These are phyloP conservation scores for Prionailurus viverrinus DNA, from an alignment of 2,113 vertebrate species.

Conservation along the genomic window DNA sequence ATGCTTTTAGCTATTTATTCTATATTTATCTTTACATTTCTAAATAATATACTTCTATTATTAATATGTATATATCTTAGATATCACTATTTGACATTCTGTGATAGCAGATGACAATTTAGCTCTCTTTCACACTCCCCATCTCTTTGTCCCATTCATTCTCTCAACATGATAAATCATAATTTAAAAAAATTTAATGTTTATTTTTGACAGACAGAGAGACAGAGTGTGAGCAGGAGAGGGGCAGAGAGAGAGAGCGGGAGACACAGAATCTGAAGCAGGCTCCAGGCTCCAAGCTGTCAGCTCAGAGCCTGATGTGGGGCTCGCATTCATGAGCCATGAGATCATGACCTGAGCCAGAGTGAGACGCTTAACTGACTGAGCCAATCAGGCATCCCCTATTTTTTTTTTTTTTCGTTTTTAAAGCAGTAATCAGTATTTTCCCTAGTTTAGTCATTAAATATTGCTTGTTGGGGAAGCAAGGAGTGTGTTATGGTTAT, in stretches of 20 bases:
- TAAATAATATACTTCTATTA: neutral
- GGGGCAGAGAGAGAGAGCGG: no score
- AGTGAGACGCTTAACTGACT: no score
- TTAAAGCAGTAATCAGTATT: neutral
- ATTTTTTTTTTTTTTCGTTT: no score
- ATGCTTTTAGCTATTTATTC: neutral
- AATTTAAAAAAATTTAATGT: neutral
- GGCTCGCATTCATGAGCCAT: no score
- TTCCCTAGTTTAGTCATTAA: neutral
- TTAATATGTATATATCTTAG: neutral
- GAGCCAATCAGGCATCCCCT: no score
- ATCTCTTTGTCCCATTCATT: neutral
- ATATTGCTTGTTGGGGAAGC: neutral
- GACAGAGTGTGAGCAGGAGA: no score
- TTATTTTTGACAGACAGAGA: no score
- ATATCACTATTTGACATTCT: neutral
- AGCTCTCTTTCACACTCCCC: neutral
- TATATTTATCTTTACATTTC: neutral
- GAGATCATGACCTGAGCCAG: no score
- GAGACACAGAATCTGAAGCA: no score
- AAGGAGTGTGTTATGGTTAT: neutral
- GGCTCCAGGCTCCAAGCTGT: no score
- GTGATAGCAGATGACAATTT: neutral
- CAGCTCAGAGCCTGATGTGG: no score
- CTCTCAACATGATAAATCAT: neutral